These are phyloP conservation scores for Tetrax tetrax DNA, from an alignment of 2,113 vertebrate genomes.

Conservation along the genomic window DNA sequence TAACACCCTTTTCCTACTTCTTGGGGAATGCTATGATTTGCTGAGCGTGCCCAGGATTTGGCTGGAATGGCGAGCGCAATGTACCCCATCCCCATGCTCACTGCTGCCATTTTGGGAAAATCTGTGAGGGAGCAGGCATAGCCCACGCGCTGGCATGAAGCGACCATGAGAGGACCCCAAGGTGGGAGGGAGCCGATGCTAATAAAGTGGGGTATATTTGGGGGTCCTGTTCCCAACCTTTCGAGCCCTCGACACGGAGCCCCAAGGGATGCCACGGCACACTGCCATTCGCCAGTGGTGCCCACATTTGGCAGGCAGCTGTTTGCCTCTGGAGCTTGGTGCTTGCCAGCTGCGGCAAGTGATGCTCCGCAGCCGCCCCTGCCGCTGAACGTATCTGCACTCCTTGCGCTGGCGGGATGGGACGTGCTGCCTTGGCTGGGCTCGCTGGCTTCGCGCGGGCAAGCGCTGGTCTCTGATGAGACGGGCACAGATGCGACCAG, in stretches of 20 bases:
- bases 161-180: fast-evolving
- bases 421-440: neutral
- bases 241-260: neutral
- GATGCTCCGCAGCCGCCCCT: neutral
- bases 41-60: neutral
- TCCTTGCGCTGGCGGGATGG: fast-evolving
- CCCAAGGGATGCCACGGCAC: neutral
- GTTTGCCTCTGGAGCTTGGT: neutral
- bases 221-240: neutral
- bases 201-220: neutral
- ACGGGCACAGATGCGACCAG: constrained; percentile 7
- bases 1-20: neutral
- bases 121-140: neutral
- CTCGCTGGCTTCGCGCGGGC: neutral
- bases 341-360: neutral
- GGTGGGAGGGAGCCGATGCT: fast-evolving
- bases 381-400: neutral
- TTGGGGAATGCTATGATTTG: neutral
- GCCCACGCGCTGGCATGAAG: fast-evolving
- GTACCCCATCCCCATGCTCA: fast-evolving
- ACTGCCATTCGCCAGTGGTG: neutral
- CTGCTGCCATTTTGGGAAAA: neutral
- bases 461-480: neutral
- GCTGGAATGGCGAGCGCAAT: neutral
- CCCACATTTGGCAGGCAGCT: constrained; percentile 31